Evolutionary conservation across 2,888 invertebrate genomes (phyloP), one percentile per base, ranked within the genome.

Genomic region (Xanthia icteritia): DNA sequence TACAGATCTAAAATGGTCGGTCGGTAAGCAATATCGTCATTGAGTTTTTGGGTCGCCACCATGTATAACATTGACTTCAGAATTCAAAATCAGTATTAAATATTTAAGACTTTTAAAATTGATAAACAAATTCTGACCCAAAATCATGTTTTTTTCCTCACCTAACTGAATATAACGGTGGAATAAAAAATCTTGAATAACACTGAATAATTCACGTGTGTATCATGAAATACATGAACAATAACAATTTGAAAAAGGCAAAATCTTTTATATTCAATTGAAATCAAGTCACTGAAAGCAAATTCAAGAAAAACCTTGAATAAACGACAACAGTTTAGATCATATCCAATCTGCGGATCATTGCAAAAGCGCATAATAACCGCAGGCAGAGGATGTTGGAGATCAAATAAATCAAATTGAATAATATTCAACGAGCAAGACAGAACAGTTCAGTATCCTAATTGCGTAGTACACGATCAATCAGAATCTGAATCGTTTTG

Each of bases 51-150:
- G 77, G 79, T 88, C 74, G 81, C 68, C 68, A 77, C 76, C 76
- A 85, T 86, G 60, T 76, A 79, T 82, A 82, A 85, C 87, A 83
- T 88, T 77, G 85, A 88, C 78, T 88, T 82, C 71, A 60, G 73
- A 82, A 88, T 79, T 56, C 67, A 75, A 77, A 86, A 74, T 75
- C 63, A 65, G 48, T 48, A 68, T 45, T 76, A 74, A 79, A 85
- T 87, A 85, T 82, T 73, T 64, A 76, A 77, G 23, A 67, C 45
- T 64, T 68, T 77, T 66, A 61, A 63, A 64, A 85, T 71, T 79
- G 73, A 83, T 69, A 81, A 77, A 67, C 76, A 79, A 81, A 85
- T 83, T 87, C 63, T 83, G 86, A 79, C 81, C 88, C 54, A 79
- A 76, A 68, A 83, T 65, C 78, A 65, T 76, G 75, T 79, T 71